These are phyloP conservation scores for Eretmocerus hayati DNA, from an alignment of 2,888 invertebrate genomes.

Conservation along the genomic window DNA sequence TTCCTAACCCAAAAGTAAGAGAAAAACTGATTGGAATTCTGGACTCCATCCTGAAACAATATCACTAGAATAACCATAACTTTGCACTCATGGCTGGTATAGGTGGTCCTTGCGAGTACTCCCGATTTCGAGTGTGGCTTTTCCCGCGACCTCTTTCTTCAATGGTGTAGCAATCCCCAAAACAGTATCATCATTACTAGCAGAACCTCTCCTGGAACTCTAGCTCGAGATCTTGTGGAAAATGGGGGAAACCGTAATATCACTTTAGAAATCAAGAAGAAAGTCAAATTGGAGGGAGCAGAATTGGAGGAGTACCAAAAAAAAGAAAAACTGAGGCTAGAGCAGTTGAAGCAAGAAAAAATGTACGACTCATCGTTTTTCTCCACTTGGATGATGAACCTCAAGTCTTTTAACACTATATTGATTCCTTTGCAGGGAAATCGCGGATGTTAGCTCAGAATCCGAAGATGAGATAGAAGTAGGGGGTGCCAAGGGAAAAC, in stretches of 20 bases:
- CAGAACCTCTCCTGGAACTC: slow-evolving; percentile 73
- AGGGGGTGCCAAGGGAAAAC: slow-evolving; percentile 69
- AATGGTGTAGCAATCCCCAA: slow-evolving; percentile 86
- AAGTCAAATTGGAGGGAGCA: slow-evolving; percentile 68
- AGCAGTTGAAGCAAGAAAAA: slow-evolving; percentile 45
- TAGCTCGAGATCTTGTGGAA: slow-evolving; percentile 73
- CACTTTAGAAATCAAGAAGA: slow-evolving; percentile 61
- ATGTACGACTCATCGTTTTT: slow-evolving; percentile 38
- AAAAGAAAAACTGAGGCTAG: slow-evolving; percentile 55
- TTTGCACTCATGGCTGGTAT: not conserved
- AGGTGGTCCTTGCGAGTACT: slow-evolving; percentile 89
- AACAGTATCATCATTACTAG: slow-evolving; percentile 94
- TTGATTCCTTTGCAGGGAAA: slow-evolving; percentile 52
- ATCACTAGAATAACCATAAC: not conserved
- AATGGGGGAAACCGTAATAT: slow-evolving; percentile 67
- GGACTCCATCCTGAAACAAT: not conserved
- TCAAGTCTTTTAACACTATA: not conserved
- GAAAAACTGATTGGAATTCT: slow-evolving; percentile 1
- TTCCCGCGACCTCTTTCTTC: slow-evolving; percentile 86
- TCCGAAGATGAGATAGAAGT: slow-evolving; percentile 80
- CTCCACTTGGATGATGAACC: slow-evolving; percentile 12
- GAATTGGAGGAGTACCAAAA: slow-evolving; percentile 72
- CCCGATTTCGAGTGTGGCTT: slow-evolving; percentile 95
- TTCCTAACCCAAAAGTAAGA: slow-evolving; percentile 76
- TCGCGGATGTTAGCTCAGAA: slow-evolving; percentile 69